These are phyloP conservation scores for Heterocephalus glaber DNA, from an alignment of 2,113 vertebrate genomes.

Conservation along the genomic window DNA sequence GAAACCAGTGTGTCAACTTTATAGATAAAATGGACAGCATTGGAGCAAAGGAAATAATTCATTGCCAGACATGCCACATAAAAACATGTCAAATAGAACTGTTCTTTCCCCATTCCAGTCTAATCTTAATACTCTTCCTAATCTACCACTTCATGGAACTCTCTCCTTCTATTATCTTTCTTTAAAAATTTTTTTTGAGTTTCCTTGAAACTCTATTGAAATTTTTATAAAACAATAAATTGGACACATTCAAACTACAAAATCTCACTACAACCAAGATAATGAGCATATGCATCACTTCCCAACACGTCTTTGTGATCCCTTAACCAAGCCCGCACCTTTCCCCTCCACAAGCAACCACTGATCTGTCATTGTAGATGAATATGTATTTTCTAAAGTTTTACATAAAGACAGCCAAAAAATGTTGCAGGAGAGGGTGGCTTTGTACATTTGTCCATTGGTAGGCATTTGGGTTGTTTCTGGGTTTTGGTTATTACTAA, in stretches of 20 bases:
- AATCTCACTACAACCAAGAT: conserved; percentile 25
- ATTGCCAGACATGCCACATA: neutral
- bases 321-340: neutral
- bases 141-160: neutral
- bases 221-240: neutral
- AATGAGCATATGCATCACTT: neutral
- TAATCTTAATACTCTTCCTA: neutral
- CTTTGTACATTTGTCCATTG: neutral
- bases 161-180: neutral
- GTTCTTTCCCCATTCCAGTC: neutral
- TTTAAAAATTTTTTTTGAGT: neutral
- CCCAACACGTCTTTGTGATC: neutral
- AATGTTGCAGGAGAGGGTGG: neutral
- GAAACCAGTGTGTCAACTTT: neutral
- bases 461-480: neutral
- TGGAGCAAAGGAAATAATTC: conserved; percentile 31
- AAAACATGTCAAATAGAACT: neutral
- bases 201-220: conserved; percentile 11
- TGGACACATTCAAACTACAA: neutral
- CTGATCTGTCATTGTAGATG: neutral
- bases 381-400: conserved; percentile 42
- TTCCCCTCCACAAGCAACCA: neutral
- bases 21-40: conserved; percentile 26
- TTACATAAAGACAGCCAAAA: neutral
- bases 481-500: neutral